phyloP scores from a whole-genome alignment of 30 jellyfish, hydroid and myxozoan species.

The Aurelia coerulea region DNA sequence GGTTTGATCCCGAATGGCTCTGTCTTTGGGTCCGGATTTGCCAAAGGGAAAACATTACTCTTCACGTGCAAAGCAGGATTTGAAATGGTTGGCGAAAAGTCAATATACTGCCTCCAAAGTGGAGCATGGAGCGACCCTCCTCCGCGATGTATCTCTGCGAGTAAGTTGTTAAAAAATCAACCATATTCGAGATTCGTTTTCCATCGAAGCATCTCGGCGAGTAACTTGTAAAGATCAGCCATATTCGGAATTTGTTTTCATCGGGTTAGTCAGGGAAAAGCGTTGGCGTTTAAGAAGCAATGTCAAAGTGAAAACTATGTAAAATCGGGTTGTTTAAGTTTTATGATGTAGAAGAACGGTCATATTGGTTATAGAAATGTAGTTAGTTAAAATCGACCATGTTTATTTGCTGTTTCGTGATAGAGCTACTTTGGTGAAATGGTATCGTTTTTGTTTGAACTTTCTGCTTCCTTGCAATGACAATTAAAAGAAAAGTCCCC shows the following conservation, averaged over 20 bases:
- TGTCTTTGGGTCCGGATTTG: constrained; percentile 1
- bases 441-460: too few species aligned
- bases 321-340: too few species aligned
- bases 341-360: too few species aligned
- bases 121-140: constrained; percentile 69
- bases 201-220: constrained; percentile 10
- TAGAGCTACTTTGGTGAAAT: too few species aligned
- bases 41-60: constrained; percentile 36
- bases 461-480: too few species aligned
- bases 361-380: too few species aligned
- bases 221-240: neutral
- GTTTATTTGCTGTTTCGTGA: too few species aligned
- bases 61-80: constrained; percentile 47
- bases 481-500: too few species aligned
- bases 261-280: too few species aligned
- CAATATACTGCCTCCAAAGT: constrained; percentile 36
- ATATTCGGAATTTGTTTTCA: neutral
- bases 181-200: neutral
- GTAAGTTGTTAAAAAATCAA: neutral
- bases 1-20: constrained; percentile 48
- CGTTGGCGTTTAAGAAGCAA: too few species aligned
- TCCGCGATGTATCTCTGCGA: constrained; percentile 60
- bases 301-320: too few species aligned
- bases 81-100: constrained; percentile 43
- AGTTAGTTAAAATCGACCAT: too few species aligned